These are phyloP conservation scores for Chrysolina americana DNA, from an alignment of 2,888 invertebrate species.

Conservation along the genomic window DNA sequence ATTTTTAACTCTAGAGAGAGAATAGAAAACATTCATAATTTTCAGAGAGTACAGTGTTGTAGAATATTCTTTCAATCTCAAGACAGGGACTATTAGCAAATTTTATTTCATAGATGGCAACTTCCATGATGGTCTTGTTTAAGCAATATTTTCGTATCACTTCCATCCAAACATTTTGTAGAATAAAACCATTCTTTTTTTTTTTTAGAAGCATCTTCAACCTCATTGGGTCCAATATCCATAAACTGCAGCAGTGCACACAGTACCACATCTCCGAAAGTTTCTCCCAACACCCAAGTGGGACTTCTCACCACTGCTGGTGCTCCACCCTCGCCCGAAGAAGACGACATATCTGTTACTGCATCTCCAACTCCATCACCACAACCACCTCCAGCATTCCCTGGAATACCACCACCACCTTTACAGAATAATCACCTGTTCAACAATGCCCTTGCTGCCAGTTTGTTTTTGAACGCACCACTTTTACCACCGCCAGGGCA, in stretches of 20 bases:
- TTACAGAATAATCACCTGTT: constrained; percentile 68
- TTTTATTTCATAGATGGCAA: too few relatives aligned
- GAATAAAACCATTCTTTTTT: constrained; percentile 17
- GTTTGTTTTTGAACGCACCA: constrained; percentile 82
- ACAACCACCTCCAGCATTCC: constrained; percentile 68
- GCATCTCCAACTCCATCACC: constrained; percentile 76
- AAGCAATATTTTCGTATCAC: too few relatives aligned
- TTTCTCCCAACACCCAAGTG: constrained; percentile 71
- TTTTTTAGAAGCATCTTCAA: constrained; percentile 65
- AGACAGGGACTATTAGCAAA: too few relatives aligned
- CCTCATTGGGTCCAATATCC: constrained; percentile 68
- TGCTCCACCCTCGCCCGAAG: constrained; percentile 66
- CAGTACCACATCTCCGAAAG: constrained; percentile 81
- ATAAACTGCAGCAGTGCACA: constrained; percentile 74
- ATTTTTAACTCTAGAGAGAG: too few relatives aligned
- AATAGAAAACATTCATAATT: too few relatives aligned
- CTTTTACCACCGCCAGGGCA: constrained; percentile 83
- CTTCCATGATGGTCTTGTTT: too few relatives aligned
- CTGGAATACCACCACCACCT: constrained; percentile 65
- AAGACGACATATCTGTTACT: constrained; percentile 75
- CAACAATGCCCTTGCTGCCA: constrained; percentile 77
- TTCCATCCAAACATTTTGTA: not conserved
- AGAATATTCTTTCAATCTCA: too few relatives aligned
- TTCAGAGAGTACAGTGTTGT: too few relatives aligned
- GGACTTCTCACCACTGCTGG: constrained; percentile 69